These are phyloP conservation scores for Eriosoma lanigerum DNA, from an alignment of 1,140 invertebrate species.

Conservation along the genomic window DNA sequence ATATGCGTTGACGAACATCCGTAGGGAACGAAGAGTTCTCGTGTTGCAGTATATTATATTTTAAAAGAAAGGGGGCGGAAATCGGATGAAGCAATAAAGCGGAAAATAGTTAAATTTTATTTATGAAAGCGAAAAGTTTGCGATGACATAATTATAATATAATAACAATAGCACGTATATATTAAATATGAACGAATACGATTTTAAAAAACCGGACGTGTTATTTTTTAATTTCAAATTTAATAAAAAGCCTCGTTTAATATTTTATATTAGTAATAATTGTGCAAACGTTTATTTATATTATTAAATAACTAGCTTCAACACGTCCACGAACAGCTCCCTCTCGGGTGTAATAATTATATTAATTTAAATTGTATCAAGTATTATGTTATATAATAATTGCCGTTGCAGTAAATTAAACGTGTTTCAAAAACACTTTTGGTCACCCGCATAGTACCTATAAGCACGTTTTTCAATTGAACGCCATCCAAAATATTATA, in stretches of 20 bases:
- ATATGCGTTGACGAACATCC: too few relatives aligned
- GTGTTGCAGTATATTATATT: too few relatives aligned
- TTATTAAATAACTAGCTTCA: neutral
- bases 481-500: neutral
- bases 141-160: too few relatives aligned
- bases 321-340: neutral
- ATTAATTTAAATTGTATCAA: constrained; percentile 34
- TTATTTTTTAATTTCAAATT: too few relatives aligned
- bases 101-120: too few relatives aligned
- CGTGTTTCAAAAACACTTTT: neutral
- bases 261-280: neutral
- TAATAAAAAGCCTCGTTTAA: neutral
- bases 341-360: neutral
- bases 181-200: too few relatives aligned
- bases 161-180: too few relatives aligned
- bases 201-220: too few relatives aligned
- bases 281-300: neutral
- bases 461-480: constrained; percentile 43
- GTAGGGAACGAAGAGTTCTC: too few relatives aligned
- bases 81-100: too few relatives aligned
- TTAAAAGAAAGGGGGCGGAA: too few relatives aligned
- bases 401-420: neutral
- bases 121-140: too few relatives aligned
- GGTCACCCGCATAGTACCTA: constrained; percentile 27
- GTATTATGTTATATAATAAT: neutral